phyloP scores from a whole-genome alignment of 2,888 invertebrate species.

The Theretra japonica region DNA sequence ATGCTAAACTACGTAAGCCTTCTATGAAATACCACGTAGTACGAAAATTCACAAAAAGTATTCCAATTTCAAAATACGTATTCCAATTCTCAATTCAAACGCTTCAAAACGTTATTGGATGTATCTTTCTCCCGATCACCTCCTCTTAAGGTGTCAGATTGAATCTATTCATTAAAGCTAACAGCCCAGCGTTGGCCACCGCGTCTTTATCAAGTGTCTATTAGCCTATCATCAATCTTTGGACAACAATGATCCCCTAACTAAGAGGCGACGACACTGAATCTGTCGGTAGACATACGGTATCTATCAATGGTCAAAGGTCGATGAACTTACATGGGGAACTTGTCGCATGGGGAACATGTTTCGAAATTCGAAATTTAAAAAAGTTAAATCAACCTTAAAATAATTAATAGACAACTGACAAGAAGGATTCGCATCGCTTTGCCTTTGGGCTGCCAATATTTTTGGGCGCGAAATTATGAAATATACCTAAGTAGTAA shows the following conservation, averaged over 20 bases:
- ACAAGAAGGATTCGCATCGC: too few species aligned
- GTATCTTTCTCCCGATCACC: slow-evolving; percentile 9
- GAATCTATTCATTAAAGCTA: slow-evolving; percentile 49
- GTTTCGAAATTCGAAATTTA: not conserved
- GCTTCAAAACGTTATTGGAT: slow-evolving; percentile 3
- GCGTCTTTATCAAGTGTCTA: slow-evolving; percentile 59
- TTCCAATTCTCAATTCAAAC: not conserved
- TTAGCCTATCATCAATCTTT: slow-evolving; percentile 74
- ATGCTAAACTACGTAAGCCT: too few species aligned
- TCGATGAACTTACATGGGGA: slow-evolving; percentile 26
- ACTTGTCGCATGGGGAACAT: not conserved
- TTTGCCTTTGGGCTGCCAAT: too few species aligned
- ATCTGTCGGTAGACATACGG: slow-evolving; percentile 53
- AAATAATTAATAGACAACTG: too few species aligned
- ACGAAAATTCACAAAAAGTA: too few species aligned
- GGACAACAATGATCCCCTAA: slow-evolving; percentile 72
- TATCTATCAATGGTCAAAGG: slow-evolving; percentile 58
- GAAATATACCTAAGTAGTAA: too few species aligned
- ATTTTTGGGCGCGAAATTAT: too few species aligned
- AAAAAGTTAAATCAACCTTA: not conserved
- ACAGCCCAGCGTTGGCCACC: slow-evolving; percentile 37
- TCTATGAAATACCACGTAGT: too few species aligned
- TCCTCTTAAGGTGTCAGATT: slow-evolving; percentile 29
- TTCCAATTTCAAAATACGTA: not conserved
- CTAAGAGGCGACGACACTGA: slow-evolving; percentile 68